phyloP scores from a whole-genome alignment of 2,113 vertebrate genomes.

The Spermophilus dauricus region DNA sequence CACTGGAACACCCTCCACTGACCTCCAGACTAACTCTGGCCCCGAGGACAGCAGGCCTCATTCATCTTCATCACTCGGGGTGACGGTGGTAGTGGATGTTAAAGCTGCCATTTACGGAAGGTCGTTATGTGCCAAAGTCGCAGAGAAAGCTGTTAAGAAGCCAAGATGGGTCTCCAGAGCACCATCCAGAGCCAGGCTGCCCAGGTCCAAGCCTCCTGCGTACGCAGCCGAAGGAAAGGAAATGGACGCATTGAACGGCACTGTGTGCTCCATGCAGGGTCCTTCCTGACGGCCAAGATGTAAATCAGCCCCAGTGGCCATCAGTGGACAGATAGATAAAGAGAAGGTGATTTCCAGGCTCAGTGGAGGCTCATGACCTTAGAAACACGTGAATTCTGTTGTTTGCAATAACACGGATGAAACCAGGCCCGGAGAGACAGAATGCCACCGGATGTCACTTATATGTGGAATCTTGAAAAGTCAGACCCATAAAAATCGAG shows the following conservation, averaged over 20 bases:
- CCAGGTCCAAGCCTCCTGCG: neutral
- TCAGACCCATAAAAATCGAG: neutral
- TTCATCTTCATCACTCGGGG: neutral
- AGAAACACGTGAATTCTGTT: neutral
- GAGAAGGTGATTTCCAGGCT: too few relatives aligned
- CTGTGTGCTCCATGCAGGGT: accelerated
- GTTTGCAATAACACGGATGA: neutral
- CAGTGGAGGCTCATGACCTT: neutral
- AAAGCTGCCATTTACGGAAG: neutral
- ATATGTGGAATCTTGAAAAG: neutral
- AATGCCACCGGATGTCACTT: neutral
- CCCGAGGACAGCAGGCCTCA: accelerated
- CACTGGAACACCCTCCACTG: neutral
- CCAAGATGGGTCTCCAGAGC: neutral
- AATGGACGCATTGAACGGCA: too few relatives aligned
- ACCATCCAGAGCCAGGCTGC: neutral
- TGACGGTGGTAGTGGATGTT: neutral
- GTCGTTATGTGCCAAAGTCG: neutral
- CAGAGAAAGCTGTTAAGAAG: neutral
- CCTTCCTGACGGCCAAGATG: neutral
- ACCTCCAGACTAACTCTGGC: neutral
- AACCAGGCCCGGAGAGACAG: neutral
- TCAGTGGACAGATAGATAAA: neutral
- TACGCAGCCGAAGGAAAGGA: too few relatives aligned
- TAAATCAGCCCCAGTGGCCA: neutral